Evolutionary conservation across 2,888 invertebrate species (phyloP), one percentile per base, ranked within the genome.

Genomic region (Parasteatoda lunata): DNA sequence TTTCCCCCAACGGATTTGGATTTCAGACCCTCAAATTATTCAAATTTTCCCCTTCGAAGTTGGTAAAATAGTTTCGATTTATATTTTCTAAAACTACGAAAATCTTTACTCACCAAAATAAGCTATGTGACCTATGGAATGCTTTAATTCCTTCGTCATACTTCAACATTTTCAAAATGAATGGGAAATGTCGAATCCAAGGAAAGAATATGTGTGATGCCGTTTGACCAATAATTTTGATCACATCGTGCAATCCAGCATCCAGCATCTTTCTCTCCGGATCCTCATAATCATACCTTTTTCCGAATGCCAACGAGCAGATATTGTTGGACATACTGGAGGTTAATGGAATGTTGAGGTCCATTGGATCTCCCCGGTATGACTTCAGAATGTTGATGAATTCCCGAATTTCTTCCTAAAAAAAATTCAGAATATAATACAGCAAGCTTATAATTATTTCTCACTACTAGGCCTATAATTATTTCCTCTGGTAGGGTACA

Each of bases 291-390:
- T 89, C 89, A 69, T 88, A 89, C 77, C 89, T 9, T 49, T 89
- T 78, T 6, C 90, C 90, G 76, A 89, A 90, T 0, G 89, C 81
- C 45, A 90, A 72, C 9, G 88, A 84, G 8, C 81, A 88, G 45
- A 90, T 89, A 73, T 84, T 89, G 75, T 89, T 90, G 9, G 89
- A 90, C 78, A 90, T 84, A 51, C 89, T 88, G 5, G 89, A 84
- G 5, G 89, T 77, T 54, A 90, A 65, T 9, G 87, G 82, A 0
- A 30, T 13, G 15, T 75, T 83, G 0, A 88, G 49, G 13, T 89
- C 77, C 45, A 88, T 51, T n/a, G 89, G 89, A 59, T 88, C n/a
- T 4, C 84, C 87, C 11, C 82, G 68, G n/a, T 30, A 8, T 4
- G 13, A 7, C 13, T 81, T 77, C 30, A 90, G 66, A 4, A 77